Evolutionary conservation across 2,113 vertebrate genomes (phyloP).

Genomic region (Phyllostomus hastatus): DNA sequence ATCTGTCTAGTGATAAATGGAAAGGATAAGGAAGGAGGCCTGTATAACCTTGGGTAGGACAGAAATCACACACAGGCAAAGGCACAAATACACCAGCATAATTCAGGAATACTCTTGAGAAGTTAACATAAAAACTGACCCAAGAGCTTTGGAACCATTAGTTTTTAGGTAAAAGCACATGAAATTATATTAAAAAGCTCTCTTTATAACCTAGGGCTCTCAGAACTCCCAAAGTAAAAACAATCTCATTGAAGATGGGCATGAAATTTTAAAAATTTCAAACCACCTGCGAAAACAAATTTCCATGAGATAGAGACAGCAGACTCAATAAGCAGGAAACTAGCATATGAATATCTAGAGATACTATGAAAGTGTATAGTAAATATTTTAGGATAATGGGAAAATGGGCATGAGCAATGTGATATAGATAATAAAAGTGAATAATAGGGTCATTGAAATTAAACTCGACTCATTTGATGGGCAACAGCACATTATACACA

Average conservation of each 20-base stretch:
- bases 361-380: background rate
- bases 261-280: background rate
- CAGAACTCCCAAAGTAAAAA: background rate
- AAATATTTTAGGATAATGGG: background rate
- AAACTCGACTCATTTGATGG: background rate
- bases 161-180: background rate
- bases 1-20: background rate
- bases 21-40: background rate
- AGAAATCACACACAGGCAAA: background rate
- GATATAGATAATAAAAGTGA: background rate
- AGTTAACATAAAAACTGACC: background rate
- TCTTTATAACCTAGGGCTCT: background rate
- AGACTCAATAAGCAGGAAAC: background rate
- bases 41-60: background rate
- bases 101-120: background rate
- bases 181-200: background rate
- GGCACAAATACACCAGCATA: background rate
- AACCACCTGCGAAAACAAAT: background rate
- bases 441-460: background rate
- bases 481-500: background rate
- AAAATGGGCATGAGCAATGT: background rate
- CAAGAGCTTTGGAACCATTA: background rate
- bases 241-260: background rate
- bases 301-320: background rate
- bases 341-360: background rate